Evolutionary conservation across 92 coral and sea anemone genomes (phyloP).

Genomic region (Palythoa caribaeorum): DNA sequence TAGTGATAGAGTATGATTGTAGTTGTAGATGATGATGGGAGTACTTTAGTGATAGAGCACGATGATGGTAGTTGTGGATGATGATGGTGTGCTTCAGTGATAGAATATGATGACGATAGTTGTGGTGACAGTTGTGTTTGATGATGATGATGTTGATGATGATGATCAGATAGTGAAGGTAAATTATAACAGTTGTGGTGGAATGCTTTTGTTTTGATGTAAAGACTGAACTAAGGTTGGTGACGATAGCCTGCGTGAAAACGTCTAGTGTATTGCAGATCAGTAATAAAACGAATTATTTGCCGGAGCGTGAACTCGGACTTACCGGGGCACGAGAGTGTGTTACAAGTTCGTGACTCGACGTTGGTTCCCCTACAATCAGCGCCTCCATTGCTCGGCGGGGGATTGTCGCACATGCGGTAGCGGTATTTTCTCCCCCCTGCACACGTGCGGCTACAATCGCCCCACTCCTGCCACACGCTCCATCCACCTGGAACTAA

Average conservation of each 20-base stretch:
- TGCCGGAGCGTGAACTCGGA: background rate
- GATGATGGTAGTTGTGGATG: background rate
- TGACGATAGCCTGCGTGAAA: too few relatives aligned
- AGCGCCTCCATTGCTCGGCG: conserved; percentile 74
- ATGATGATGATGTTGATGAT: too few relatives aligned
- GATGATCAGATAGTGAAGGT: too few relatives aligned
- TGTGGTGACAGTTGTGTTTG: too few relatives aligned
- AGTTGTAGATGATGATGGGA: background rate
- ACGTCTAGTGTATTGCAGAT: background rate
- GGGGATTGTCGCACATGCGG: conserved; percentile 80
- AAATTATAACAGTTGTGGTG: too few relatives aligned
- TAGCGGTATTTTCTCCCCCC: conserved; percentile 71
- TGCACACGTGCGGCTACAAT: conserved; percentile 77
- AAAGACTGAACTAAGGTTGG: too few relatives aligned
- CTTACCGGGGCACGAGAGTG: conserved; percentile 63
- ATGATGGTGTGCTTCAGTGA: background rate
- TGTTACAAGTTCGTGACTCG: conserved; percentile 65
- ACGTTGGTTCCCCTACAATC: conserved; percentile 64
- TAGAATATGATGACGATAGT: background rate
- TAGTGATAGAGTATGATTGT: background rate
- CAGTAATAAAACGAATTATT: too few relatives aligned
- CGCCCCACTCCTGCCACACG: conserved; percentile 74
- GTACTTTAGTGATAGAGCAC: background rate
- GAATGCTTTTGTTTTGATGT: too few relatives aligned
- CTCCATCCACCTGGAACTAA: conserved; percentile 82